These are phyloP conservation scores for Tolmerus cingulatus DNA, from an alignment of 2,888 invertebrate species.

Conservation along the genomic window DNA sequence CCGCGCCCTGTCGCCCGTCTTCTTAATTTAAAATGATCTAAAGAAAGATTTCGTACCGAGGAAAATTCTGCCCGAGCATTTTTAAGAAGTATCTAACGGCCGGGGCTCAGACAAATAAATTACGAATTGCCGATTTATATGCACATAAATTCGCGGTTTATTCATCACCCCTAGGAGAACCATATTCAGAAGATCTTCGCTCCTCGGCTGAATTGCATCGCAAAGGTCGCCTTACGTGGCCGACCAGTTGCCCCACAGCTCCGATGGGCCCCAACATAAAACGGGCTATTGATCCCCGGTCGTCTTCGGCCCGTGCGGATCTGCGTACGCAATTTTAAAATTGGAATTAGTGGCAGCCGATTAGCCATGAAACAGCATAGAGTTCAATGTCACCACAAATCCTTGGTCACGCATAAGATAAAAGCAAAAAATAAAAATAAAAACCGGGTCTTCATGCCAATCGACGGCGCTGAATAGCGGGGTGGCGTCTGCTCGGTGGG, in stretches of 20 bases:
- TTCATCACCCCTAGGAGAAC: neutral
- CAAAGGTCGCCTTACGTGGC: neutral
- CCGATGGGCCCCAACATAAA: neutral
- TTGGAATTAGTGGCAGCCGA: neutral
- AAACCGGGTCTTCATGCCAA: neutral
- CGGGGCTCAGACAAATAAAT: neutral
- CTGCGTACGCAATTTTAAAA: constrained; percentile 13
- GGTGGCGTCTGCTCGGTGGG: neutral
- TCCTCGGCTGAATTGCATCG: neutral
- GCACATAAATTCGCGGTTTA: neutral
- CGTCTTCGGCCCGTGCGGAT: neutral
- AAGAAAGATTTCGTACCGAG: neutral
- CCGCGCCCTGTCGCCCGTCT: neutral
- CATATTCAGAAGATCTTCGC: neutral
- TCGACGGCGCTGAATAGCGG: neutral
- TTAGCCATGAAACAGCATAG: constrained; percentile 27
- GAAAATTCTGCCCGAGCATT: neutral
- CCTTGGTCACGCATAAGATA: constrained; percentile 15
- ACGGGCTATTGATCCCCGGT: neutral
- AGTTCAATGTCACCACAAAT: constrained; percentile 34
- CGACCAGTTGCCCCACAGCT: neutral
- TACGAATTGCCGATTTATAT: neutral
- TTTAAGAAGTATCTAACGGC: neutral
- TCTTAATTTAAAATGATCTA: neutral
- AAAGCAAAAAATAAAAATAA: neutral